Evolutionary conservation across 2,113 vertebrate genomes (phyloP), one percentile per base, ranked within the genome.

Genomic region (Sterrhoptilus dennistouni): DNA sequence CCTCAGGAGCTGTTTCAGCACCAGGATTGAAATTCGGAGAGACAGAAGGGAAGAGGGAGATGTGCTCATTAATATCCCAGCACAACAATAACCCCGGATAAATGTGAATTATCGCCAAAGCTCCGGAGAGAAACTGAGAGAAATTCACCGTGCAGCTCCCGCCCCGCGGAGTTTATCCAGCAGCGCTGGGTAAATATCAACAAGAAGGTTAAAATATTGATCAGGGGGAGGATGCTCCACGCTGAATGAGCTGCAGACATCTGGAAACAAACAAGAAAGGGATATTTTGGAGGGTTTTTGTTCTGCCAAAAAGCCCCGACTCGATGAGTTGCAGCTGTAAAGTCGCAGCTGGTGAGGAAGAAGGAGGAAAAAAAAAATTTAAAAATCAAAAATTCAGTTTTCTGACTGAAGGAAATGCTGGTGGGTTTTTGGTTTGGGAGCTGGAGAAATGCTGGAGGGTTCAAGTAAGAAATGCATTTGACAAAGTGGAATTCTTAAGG

Each of bases 131-230:
- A 38, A 38, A 38, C 91, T 29, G 63, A 79, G 10, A 60, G 86
- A 87, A 74, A 93, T 93, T 59, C 72, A 38, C 75, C 83, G 93
- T 80, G 61, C 80, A 83, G 87, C 91, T 89, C 57, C 57, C 70
- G 69, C 86, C 96, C 82, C 83, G 70, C 38, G 12, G 61, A 79
- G 83, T 96, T 87, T 88, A 89, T 92, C 83, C 94, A 91, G 94
- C 59, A 82, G 89, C 87, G 52, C 71, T 83, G 86, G 88, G 95
- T 94, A 97, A 97, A 96, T 92, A 97, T 47, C 91, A 96, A 96
- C 72, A 96, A 89, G 93, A 82, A 97, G 95, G 91, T 95, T 95
- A 79, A 96, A 97, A 94, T 91, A 97, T 63, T 95, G 96, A 97
- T 95, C 87, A 77, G 93, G 88, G 84, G 84, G 77, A 94, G 38